A percentile compares a stretch with the other conserved stretches of the same genome.
These are phyloP conservation scores for Eristalis intricaria DNA, from an alignment of 2,888 invertebrate genomes.

Conservation along the genomic window DNA sequence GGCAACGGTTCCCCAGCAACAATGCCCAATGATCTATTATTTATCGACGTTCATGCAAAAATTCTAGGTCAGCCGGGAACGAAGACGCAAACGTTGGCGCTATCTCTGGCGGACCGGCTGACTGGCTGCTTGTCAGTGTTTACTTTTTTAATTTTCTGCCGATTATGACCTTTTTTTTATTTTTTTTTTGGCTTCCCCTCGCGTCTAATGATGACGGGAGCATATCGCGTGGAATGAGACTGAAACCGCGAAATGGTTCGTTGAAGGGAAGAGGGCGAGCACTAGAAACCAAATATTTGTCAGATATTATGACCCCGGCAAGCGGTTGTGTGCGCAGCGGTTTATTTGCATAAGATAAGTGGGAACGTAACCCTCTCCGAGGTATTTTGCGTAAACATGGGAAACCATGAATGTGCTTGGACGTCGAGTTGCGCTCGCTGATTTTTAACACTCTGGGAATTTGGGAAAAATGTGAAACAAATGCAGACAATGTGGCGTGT, in stretches of 20 bases:
- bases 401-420: background rate
- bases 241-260: background rate
- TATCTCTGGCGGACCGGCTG: background rate
- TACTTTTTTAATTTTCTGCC: background rate
- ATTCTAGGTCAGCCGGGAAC: conserved; percentile 23
- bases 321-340: background rate
- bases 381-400: background rate
- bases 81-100: background rate
- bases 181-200: background rate
- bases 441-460: background rate
- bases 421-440: background rate
- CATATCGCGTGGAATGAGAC: background rate
- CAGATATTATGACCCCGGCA: background rate
- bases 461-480: background rate
- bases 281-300: background rate
- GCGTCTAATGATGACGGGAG: background rate
- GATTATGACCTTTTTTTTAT: background rate
- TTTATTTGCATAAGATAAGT: background rate
- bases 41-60: conserved; percentile 26
- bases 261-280: background rate
- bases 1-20: conserved; percentile 11
- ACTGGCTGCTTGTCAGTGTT: background rate
- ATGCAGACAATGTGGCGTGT: background rate
- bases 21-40: conserved; percentile 16
- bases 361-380: background rate